A percentile compares a stretch with the other conserved stretches of the same genome.
phyloP scores from a whole-genome alignment of 2,113 vertebrate species.

The Otis tarda region DNA sequence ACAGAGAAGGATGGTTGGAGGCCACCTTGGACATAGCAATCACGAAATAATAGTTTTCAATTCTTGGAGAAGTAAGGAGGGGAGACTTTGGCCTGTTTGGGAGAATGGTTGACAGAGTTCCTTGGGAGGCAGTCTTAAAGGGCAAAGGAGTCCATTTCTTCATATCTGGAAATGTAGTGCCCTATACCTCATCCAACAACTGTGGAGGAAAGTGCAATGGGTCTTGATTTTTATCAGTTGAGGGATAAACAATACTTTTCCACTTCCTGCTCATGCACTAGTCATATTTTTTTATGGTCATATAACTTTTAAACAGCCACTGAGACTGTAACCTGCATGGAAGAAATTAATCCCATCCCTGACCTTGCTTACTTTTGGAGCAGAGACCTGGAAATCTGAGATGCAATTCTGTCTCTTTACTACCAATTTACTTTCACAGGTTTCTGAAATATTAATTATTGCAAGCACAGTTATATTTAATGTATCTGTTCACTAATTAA shows the following conservation, averaged over 20 bases:
- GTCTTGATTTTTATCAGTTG: not conserved
- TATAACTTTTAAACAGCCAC: not conserved
- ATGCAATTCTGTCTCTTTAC: not conserved
- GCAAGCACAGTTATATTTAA: not conserved
- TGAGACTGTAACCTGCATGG: not conserved
- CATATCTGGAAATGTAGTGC: not conserved
- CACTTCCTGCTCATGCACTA: not conserved
- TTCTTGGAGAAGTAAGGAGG: too few species aligned
- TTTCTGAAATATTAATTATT: slow-evolving; percentile 27
- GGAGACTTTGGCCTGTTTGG: too few species aligned
- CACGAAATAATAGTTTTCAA: too few species aligned
- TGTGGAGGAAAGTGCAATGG: not conserved
- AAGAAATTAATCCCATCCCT: not conserved
- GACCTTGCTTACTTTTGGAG: not conserved
- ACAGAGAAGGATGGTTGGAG: too few species aligned
- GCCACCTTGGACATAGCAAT: too few species aligned
- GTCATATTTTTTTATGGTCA: not conserved
- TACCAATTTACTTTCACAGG: not conserved
- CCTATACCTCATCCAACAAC: not conserved
- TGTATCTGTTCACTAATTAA: not conserved
- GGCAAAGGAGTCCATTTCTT: too few species aligned
- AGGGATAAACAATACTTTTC: not conserved
- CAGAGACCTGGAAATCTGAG: not conserved
- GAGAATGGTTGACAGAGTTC: too few species aligned
- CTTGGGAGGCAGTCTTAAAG: too few species aligned